These are phyloP conservation scores for Tetranychus truncatus DNA, from an alignment of 2,888 invertebrate species.

Conservation along the genomic window DNA sequence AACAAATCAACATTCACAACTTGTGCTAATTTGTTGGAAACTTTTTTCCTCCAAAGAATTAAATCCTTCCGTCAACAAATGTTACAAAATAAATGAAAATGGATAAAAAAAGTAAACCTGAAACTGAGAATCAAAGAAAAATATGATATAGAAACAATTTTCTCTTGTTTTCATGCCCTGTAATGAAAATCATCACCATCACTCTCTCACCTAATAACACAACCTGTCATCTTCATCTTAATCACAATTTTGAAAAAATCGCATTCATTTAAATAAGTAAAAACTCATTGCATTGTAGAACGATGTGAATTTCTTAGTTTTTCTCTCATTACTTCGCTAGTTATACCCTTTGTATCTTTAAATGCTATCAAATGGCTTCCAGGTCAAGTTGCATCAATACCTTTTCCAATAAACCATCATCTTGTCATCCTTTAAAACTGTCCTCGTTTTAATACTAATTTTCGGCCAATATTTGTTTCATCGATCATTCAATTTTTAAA, in stretches of 20 bases:
- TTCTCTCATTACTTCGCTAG: too few relatives aligned
- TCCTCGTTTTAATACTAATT: not conserved
- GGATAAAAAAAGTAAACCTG: too few relatives aligned
- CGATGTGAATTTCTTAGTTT: too few relatives aligned
- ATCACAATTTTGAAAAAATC: not conserved
- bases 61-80: conserved; percentile 2
- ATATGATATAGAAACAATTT: too few relatives aligned
- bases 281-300: too few relatives aligned
- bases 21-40: conserved; percentile 8
- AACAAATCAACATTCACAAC: conserved; percentile 59
- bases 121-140: too few relatives aligned
- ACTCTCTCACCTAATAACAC: not conserved
- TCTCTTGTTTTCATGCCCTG: too few relatives aligned
- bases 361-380: too few relatives aligned
- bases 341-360: too few relatives aligned
- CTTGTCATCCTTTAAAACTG: not conserved
- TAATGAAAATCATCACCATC: too few relatives aligned
- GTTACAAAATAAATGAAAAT: not conserved
- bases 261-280: too few relatives aligned
- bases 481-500: too few relatives aligned
- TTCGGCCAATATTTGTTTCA: not conserved
- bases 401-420: not conserved
- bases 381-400: not conserved
- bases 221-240: not conserved
- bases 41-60: not conserved